phyloP scores from a whole-genome alignment of 2,797 vertebrate species.

The Poliocrania exsul region DNA sequence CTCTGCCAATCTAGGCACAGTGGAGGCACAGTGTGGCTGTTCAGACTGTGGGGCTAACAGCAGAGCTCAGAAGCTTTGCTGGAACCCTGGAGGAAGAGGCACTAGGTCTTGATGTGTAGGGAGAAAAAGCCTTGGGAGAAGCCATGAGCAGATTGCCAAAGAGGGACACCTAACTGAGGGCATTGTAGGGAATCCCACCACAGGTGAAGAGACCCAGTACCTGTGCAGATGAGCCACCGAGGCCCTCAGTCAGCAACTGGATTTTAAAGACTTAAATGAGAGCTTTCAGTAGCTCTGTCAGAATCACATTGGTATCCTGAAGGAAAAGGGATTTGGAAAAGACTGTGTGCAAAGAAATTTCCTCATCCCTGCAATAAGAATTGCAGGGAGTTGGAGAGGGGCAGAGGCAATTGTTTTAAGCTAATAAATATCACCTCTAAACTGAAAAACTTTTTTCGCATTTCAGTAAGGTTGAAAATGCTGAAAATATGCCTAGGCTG shows the following conservation, averaged over 20 bases:
- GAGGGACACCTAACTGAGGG: background rate
- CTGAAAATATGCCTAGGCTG: background rate
- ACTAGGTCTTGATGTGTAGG: background rate
- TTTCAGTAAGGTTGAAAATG: background rate
- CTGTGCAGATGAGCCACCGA: background rate
- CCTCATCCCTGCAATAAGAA: background rate
- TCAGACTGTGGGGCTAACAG: rapidly evolving
- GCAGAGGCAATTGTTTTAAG: background rate
- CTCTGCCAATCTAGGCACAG: rapidly evolving
- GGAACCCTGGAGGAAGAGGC: background rate
- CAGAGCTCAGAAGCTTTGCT: background rate
- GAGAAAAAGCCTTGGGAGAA: background rate
- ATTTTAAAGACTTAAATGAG: background rate
- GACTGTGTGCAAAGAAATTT: background rate
- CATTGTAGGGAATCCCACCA: background rate
- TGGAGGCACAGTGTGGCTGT: rapidly evolving
- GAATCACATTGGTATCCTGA: background rate
- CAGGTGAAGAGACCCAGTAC: background rate
- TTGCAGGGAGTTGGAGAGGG: background rate
- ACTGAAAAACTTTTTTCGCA: background rate
- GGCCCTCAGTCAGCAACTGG: background rate
- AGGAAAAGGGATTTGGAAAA: background rate
- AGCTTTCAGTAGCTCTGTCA: background rate
- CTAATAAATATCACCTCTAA: background rate
- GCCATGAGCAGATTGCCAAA: background rate